phyloP scores from a whole-genome alignment of 1,140 invertebrate genomes.

The Akabosia matsudoensis region DNA sequence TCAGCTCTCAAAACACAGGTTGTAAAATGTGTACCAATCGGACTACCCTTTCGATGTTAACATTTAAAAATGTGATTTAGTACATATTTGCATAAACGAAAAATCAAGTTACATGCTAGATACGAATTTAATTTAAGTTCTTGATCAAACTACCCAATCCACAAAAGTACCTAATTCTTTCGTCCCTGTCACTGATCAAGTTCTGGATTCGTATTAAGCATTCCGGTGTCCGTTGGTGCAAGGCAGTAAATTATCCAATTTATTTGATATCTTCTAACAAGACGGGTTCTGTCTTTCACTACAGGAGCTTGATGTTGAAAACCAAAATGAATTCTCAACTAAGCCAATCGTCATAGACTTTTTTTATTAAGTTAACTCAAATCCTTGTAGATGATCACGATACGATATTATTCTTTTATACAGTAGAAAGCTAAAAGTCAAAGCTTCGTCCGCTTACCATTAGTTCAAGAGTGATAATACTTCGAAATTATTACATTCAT shows the following conservation, averaged over 20 bases:
- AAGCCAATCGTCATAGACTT: background rate
- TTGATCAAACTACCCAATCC: too few species aligned
- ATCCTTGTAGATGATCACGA: background rate
- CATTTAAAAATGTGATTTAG: too few species aligned
- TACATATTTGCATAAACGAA: too few species aligned
- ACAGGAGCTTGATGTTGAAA: background rate
- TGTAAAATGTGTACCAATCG: too few species aligned
- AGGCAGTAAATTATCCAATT: conserved; percentile 12
- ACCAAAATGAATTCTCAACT: background rate
- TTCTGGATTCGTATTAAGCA: background rate
- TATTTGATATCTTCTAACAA: background rate
- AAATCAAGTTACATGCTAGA: too few species aligned
- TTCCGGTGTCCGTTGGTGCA: background rate
- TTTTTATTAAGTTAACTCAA: background rate
- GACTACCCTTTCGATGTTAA: too few species aligned
- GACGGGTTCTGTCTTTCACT: background rate
- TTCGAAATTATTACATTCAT: background rate
- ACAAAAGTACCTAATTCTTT: background rate
- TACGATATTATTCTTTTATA: background rate
- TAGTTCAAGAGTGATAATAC: background rate
- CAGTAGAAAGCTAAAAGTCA: too few species aligned
- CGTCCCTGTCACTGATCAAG: background rate
- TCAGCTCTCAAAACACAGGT: too few species aligned
- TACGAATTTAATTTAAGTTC: too few species aligned
- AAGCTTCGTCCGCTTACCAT: too few species aligned